Conservation (phyloP, 2,888 invertebrate species). For the Cerceris rybyensis region DNA sequence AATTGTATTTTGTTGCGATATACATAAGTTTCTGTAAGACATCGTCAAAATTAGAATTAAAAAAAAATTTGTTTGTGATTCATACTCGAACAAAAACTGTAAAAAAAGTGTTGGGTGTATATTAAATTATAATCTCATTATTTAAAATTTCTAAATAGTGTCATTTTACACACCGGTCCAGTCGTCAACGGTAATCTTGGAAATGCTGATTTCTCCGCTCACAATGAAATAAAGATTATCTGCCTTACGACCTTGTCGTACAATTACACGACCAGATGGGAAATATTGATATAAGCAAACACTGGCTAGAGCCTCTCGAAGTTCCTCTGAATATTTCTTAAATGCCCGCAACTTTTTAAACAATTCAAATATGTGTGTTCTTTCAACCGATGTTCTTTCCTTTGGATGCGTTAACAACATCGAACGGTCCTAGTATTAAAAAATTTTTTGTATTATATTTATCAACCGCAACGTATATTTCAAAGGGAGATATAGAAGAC, state of each 20-base stretch:
- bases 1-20: no score
- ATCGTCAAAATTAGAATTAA: no score
- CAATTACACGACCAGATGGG: conserved; percentile 84
- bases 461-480: neutral
- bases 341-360: conserved; percentile 70
- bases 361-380: conserved; percentile 63
- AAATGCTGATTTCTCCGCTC: conserved; percentile 84
- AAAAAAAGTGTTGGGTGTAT: no score
- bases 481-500: neutral
- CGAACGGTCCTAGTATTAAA: conserved; percentile 72
- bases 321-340: conserved; percentile 81
- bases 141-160: neutral
- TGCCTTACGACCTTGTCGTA: conserved; percentile 85
- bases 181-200: conserved; percentile 83
- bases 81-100: no score
- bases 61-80: no score
- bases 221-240: conserved; percentile 86
- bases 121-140: no score
- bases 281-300: conserved; percentile 86
- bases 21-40: no score
- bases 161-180: conserved; percentile 72
- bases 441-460: conserved; percentile 2
- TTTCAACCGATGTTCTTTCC: conserved; percentile 62
- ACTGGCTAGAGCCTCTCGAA: conserved; percentile 85
- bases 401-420: conserved; percentile 61